Base-by-base conservation (phyloP, 1,140 invertebrate genomes). In the Goniozus legneri region DNA sequence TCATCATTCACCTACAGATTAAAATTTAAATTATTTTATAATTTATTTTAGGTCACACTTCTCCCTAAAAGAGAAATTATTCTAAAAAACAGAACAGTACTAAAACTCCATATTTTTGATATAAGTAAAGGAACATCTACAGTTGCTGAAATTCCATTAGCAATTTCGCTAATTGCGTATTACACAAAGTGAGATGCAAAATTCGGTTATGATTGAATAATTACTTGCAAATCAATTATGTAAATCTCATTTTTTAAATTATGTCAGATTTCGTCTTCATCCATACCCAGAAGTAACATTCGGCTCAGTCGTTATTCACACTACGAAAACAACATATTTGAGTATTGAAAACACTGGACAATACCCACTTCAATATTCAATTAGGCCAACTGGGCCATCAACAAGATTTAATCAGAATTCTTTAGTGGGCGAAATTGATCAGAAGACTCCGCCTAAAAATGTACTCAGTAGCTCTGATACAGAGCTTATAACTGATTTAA, bases 271-370 rank as follows among this genome's bases (percentile, higher is more conserved):
- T 33, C 37, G 30, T 2, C 2, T 68, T 10, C 10, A 53, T 27
- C 70, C 70, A 2, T 54, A 49, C 18, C 52, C 59, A 2, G 41
- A 50, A 14, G 34, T 73, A 32, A 55, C 64, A 32, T 70, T 71
- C 35, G 64, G 60, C 18, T 38, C 58, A 0, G 7, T 68, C 3
- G 42, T 36, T 1, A 44, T 69, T 13, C 56, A 34, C 27, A 46
- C 45, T 0, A 47, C 47, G 13, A 67, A 70, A 42, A 56, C 39
- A 2, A 52, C 65, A 41, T 45, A 48, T 18, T 35, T 73, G 0
- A 58, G 55, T 36, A 44, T 73, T 1, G 52, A 64, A 57, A 73
- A 73, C 50, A 60, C 24, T 8, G 69, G 70, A 16, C 31, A 50
- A 34, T 65, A 59, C 22, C 38, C 60, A 0, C 44, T 73, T 0